Base-by-base conservation (phyloP, 1,140 invertebrate species). In the Olivierus martensii region DNA sequence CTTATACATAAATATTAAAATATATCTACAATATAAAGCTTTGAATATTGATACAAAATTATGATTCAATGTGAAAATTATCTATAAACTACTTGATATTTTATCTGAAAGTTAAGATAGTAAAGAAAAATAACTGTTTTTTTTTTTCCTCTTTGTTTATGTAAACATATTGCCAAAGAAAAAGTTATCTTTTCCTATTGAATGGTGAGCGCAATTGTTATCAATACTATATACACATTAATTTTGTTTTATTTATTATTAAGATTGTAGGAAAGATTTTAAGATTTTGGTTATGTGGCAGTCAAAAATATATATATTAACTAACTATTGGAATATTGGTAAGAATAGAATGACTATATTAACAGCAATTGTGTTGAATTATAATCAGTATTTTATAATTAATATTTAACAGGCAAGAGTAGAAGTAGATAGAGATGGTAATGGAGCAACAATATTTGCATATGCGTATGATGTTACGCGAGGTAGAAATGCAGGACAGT, bases 361-460 rank as follows among this genome's bases (percentile, higher is more conserved):
- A 45, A 18, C 11, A 6, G 5, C 5, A 15, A 18, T 45, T 45
- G 11, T 18, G n/a, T 45, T 18, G 17, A 21, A 21, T 12, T 53
- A 5, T 53, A 36, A 55, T 9, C 3, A 46, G n/a, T 18, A 36
- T 44, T 15, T 28, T 19, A n/a, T n/a, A n/a, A n/a, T n/a, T 35
- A 46, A 51, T 18, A 15, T 51, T 28, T 61, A 60, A 43, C 54
- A 72, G 66, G 71, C 73, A 10, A 59, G 67, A 48, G 65, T 74
- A 15, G 71, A 74, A 56, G 65, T 75, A 5, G 71, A 75, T 60
- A 63, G 64, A 28, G 71, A 75, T 63, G 74, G 73, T n/a, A 68
- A 67, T 56, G 74, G 74, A 15, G 74, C 73, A 22, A 60, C 63
- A 46, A 68, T 75, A 10, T 74, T 67, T 61, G 73, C 73, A 19